These are phyloP conservation scores for Muscina levida DNA, from an alignment of 2,888 invertebrate genomes.

Conservation along the genomic window DNA sequence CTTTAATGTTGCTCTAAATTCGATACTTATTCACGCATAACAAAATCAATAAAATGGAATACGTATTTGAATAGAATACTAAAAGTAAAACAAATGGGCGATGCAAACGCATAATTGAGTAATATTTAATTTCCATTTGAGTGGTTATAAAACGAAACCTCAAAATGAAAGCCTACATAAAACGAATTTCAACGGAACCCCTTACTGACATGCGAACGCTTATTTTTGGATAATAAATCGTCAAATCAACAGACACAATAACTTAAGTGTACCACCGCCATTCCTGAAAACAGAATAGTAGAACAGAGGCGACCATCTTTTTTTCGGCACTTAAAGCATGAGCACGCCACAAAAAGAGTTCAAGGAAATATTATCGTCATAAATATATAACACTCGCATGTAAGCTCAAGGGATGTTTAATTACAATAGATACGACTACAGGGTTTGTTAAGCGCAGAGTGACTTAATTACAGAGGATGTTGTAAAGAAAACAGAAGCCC, in stretches of 20 bases:
- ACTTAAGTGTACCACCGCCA: slow-evolving; percentile 5
- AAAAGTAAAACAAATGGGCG: slow-evolving; percentile 48
- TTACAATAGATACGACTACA: too few species aligned
- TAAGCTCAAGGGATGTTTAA: too few species aligned
- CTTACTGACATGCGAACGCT: not conserved
- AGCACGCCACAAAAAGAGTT: slow-evolving; percentile 2
- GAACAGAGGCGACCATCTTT: slow-evolving; percentile 17
- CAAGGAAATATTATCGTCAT: not conserved
- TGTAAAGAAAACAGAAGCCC: too few species aligned
- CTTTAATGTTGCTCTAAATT: slow-evolving; percentile 40
- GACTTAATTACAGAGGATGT: too few species aligned
- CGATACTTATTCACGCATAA: slow-evolving; percentile 57
- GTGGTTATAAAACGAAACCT: slow-evolving; percentile 24
- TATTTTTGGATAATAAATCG: slow-evolving; percentile 41
- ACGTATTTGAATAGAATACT: not conserved
- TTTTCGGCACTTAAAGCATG: slow-evolving; percentile 3
- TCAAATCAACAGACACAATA: slow-evolving; percentile 1
- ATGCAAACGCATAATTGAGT: slow-evolving; percentile 46
- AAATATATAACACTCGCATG: too few species aligned
- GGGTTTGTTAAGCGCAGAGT: too few species aligned
- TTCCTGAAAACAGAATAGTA: not conserved
- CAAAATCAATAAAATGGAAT: slow-evolving; percentile 35
- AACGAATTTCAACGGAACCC: not conserved
- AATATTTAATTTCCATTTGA: slow-evolving; percentile 49
- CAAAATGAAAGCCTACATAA: slow-evolving; percentile 7